These are phyloP conservation scores for human (Homo sapiens) DNA, from an alignment of 2,113 vertebrate species.

Conservation along the genomic window DNA sequence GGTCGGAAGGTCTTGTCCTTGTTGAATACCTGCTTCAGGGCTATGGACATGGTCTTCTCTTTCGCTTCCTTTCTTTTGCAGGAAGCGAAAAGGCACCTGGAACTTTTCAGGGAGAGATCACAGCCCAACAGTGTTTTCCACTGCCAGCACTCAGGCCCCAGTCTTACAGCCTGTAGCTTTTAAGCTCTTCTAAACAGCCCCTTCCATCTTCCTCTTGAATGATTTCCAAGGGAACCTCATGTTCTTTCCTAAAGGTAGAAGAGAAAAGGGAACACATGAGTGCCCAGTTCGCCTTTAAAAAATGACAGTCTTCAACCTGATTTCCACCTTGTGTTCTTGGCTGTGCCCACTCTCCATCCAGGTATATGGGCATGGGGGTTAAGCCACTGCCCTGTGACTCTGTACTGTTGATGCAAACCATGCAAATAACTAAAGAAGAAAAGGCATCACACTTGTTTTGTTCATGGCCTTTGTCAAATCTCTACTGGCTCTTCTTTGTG, in stretches of 20 bases:
- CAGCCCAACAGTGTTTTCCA: constrained; percentile 64
- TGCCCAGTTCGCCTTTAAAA: not conserved
- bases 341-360: not conserved
- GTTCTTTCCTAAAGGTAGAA: constrained; percentile 77
- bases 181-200: constrained; percentile 51
- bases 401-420: not conserved
- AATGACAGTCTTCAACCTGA: not conserved
- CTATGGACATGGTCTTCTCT: constrained; percentile 86
- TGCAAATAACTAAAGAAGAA: not conserved
- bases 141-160: constrained; percentile 58
- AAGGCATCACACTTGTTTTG: not conserved
- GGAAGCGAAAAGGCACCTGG: constrained; percentile 69
- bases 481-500: not conserved
- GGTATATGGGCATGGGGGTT: not conserved
- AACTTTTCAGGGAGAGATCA: constrained; percentile 60
- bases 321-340: constrained; percentile 1
- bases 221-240: constrained; percentile 65
- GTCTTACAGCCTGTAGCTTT: not conserved
- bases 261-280: constrained; percentile 66
- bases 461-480: not conserved
- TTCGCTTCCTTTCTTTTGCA: constrained; percentile 61
- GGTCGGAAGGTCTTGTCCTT: constrained; percentile 93
- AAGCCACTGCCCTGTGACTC: not conserved
- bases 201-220: constrained; percentile 72
- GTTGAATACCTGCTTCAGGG: constrained; percentile 92